Percentiles rank a stretch among this genome's conserved stretches.
Conservation (phyloP, 2,888 invertebrate species). For the Axea sp. region DNA sequence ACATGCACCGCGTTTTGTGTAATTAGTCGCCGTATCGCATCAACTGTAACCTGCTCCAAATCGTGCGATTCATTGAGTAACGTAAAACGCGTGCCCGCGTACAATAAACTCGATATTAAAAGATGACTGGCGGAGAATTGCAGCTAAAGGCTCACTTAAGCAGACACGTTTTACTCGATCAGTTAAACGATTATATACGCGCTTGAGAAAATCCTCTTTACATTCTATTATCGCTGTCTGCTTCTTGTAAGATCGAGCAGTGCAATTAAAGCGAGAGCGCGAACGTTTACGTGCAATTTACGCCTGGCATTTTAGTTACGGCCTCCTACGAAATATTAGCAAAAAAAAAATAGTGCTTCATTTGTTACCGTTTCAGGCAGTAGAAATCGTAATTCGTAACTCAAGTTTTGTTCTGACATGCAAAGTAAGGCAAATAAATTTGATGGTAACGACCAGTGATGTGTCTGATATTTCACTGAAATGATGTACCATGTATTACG, state of each 20-base stretch:
- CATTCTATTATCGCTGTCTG: conserved; percentile 32
- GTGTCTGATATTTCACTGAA: no score
- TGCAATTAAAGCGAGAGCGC: conserved; percentile 44
- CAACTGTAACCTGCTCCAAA: conserved; percentile 7
- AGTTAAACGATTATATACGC: conserved; percentile 46
- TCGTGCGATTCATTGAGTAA: conserved; percentile 59
- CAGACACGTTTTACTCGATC: conserved; percentile 50
- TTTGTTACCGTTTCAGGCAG: conserved; percentile 27
- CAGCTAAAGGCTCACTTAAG: conserved; percentile 37
- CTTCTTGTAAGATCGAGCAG: conserved; percentile 42
- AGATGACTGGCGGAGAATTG: conserved; percentile 41
- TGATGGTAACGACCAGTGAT: no score
- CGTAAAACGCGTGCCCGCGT: conserved; percentile 12
- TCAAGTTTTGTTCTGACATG: conserved; percentile 1
- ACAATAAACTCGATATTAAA: conserved; percentile 40
- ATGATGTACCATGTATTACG: no score
- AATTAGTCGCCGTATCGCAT: conserved; percentile 51
- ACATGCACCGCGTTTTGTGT: conserved; percentile 17
- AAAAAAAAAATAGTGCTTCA: conserved; percentile 18
- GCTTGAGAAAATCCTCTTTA: conserved; percentile 57
- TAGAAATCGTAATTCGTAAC: conserved; percentile 19
- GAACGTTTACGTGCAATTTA: conserved; percentile 48
- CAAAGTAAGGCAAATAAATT: conserved; percentile 13
- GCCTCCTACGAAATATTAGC: conserved; percentile 24
- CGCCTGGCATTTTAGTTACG: conserved; percentile 35